phyloP scores from a whole-genome alignment of 2,888 invertebrate species.

The Lapara coniferarum region DNA sequence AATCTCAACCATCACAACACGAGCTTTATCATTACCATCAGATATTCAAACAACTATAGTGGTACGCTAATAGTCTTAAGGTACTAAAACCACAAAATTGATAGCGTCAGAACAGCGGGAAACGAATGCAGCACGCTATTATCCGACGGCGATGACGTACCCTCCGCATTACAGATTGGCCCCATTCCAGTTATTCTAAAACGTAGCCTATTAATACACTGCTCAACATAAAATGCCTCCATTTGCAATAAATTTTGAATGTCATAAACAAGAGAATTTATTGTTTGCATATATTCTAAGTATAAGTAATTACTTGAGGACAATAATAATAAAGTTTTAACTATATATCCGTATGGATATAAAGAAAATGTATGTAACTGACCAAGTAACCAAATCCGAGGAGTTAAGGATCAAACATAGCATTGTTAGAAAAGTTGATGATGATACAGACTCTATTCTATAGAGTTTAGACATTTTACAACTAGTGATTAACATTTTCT shows the following conservation, averaged over 20 bases:
- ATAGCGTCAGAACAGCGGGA: slow-evolving; percentile 19
- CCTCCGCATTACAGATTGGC: slow-evolving; percentile 20
- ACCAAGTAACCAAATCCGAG: no score
- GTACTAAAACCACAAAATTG: slow-evolving; percentile 17
- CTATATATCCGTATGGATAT: no score
- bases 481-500: no score
- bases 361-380: no score
- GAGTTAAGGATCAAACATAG: no score
- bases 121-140: slow-evolving; percentile 16
- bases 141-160: slow-evolving; percentile 12
- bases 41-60: background rate
- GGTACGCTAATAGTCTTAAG: background rate
- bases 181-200: slow-evolving; percentile 24
- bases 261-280: slow-evolving; percentile 10
- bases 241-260: slow-evolving; percentile 23
- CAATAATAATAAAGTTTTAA: background rate
- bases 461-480: no score
- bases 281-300: background rate
- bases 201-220: slow-evolving; percentile 27
- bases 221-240: slow-evolving; percentile 26
- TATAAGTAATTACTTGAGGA: background rate
- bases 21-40: background rate
- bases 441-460: no score
- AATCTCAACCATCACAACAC: no score
- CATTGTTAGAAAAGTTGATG: no score